Conservation (phyloP, 2,888 invertebrate species). For the Smittia aterrima region DNA sequence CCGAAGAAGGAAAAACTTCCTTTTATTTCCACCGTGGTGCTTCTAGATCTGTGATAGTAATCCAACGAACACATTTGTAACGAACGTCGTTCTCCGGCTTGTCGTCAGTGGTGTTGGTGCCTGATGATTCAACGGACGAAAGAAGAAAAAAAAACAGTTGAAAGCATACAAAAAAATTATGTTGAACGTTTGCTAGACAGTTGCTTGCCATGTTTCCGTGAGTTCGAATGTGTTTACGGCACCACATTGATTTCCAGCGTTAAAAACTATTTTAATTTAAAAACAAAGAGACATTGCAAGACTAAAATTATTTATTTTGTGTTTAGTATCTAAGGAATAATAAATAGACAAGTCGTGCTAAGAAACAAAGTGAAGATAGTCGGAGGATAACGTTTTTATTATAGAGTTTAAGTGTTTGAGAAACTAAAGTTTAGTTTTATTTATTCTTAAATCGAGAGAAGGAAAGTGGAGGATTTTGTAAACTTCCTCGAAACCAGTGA, state of each 20-base stretch:
- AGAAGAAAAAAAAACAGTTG: conserved; percentile 36
- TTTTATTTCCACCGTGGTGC: not conserved
- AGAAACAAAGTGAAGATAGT: conserved; percentile 3
- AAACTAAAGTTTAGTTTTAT: not conserved
- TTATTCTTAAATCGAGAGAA: not conserved
- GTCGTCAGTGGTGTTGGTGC: conserved; percentile 11
- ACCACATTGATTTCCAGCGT: not conserved
- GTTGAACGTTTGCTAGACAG: conserved; percentile 30
- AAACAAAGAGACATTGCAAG: not conserved
- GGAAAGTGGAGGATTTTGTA: not conserved
- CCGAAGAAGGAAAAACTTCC: not conserved
- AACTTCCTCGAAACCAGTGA: not conserved
- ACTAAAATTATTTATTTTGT: not conserved
- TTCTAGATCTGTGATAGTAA: not conserved
- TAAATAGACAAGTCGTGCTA: not conserved
- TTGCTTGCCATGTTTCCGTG: conserved; percentile 36
- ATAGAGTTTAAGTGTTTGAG: not conserved
- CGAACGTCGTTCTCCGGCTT: not conserved
- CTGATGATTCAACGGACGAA: conserved; percentile 34
- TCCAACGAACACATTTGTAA: not conserved
- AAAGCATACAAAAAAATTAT: conserved; percentile 35
- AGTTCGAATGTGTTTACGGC: conserved; percentile 38
- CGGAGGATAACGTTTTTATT: not conserved
- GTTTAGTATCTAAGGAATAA: not conserved
- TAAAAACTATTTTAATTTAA: conserved; percentile 3